Evolutionary conservation across 2,797 vertebrate genomes (phyloP).

Genomic region (Hypotaenidia okinawae): DNA sequence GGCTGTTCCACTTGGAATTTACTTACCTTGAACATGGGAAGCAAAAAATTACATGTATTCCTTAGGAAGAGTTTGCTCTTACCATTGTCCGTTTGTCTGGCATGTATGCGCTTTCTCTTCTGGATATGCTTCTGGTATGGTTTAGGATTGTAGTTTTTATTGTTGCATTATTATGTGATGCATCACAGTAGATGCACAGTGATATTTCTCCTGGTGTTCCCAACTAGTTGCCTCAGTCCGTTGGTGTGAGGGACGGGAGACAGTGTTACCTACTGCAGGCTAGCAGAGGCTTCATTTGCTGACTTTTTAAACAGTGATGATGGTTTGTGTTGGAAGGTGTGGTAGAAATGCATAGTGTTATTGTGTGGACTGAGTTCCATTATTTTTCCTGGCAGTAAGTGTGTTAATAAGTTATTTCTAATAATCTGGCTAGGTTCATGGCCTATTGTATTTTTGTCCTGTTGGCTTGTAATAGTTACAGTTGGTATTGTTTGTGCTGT

Average conservation of each 20-base stretch:
- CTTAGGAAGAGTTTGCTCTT: not conserved
- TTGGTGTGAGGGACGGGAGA: not conserved
- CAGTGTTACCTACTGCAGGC: not conserved
- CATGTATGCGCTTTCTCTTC: not conserved
- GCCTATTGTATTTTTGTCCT: not conserved
- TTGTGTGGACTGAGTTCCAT: not conserved
- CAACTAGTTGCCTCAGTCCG: not conserved
- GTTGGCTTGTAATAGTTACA: not conserved
- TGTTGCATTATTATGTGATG: not conserved
- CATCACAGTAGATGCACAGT: not conserved
- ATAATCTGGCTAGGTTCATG: not conserved
- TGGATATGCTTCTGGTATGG: not conserved
- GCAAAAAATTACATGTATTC: not conserved
- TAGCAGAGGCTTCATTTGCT: not conserved
- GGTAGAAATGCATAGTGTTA: not conserved
- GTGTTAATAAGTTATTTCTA: not conserved
- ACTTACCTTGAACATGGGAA: not conserved
- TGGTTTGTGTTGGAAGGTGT: not conserved
- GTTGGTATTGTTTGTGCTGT: not conserved
- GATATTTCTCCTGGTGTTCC: not conserved
- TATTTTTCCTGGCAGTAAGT: not conserved
- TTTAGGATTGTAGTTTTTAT: not conserved
- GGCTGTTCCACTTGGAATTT: not conserved
- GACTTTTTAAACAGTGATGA: not conserved
- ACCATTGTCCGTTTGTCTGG: fast-evolving